Base-by-base conservation (phyloP, 2,888 invertebrate genomes). In the Clepsis dumicolana region DNA sequence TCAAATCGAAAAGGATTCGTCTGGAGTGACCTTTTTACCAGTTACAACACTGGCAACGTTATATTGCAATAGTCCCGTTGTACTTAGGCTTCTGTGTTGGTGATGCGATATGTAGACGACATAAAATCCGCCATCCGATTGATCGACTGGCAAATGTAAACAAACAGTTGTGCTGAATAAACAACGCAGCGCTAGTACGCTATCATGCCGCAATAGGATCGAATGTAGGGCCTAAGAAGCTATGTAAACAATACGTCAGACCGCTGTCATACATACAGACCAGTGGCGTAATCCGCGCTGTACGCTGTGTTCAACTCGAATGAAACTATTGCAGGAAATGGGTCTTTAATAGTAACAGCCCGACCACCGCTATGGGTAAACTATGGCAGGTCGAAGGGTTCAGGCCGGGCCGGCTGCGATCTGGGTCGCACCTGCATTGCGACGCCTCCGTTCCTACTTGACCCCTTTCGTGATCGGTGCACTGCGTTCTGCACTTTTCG, bases 341-440 rank as follows among this genome's bases (percentile, higher is more conserved):
- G 3, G 18, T 21, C 2, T 48, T 7, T 48, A 21, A 48, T 4
- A 48, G 48, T 12, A n/a, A 21, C 4, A 18, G 44, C 8, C 41
- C 16, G n/a, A 4, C 10, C n/a, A 41, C 16, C 21, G 48, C 21
- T 10, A 10, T 21, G 48, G 48, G 48, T 21, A 52, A 24, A 52
- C 52, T 25, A 52, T 52, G 27, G 24, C 24, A 52, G 27, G 27
- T 52, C 25, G 27, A 52, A 25, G 52, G 27, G 52, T 27, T 27
- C 29, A 29, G 63, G 70, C 60, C 65, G 44, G 16, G 44, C 18
- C 24, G 61, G 54, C 48, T 50, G 48, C 54, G 48, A 90, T 85
- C 81, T 88, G 85, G 90, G 91, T 85, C 90, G 88, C 87, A 86
- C 88, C 91, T 90, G 91, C 91, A 91, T 74, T 91, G 91, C 91